phyloP scores from a whole-genome alignment of 1,140 invertebrate species.

The Calosoma granatense region DNA sequence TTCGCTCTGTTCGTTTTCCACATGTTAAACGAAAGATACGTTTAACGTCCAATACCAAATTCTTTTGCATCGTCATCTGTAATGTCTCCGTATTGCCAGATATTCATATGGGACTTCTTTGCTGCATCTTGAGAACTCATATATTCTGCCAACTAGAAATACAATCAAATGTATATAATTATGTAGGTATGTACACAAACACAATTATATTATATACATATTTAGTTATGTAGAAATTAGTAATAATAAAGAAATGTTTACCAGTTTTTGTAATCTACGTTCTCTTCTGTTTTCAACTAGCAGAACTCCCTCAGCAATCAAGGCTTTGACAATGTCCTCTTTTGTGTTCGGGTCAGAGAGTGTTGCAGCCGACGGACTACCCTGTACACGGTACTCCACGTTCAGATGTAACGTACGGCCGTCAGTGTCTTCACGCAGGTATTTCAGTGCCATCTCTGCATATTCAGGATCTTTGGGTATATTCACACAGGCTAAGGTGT shows the following conservation, averaged over 20 bases:
- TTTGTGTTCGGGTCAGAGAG: slow-evolving; percentile 55
- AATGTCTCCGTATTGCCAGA: slow-evolving; percentile 96
- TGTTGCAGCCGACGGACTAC: slow-evolving; percentile 56
- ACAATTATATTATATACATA: no score
- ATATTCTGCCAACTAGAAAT: slow-evolving; percentile 65
- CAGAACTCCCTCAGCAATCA: slow-evolving; percentile 79
- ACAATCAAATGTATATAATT: slow-evolving; percentile 19
- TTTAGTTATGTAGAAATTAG: no score
- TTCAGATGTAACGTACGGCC: slow-evolving; percentile 60
- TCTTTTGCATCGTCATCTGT: slow-evolving; percentile 91
- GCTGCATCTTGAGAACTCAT: slow-evolving; percentile 74
- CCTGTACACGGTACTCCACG: slow-evolving; percentile 54
- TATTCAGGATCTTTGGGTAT: slow-evolving; percentile 81
- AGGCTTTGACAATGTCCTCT: slow-evolving; percentile 70
- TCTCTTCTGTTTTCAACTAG: slow-evolving; percentile 73
- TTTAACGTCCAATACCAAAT: slow-evolving; percentile 46
- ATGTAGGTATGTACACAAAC: no score
- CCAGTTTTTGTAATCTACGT: slow-evolving; percentile 67
- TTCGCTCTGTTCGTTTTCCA: slow-evolving; percentile 6
- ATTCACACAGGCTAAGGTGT: slow-evolving; percentile 68
- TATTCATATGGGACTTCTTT: slow-evolving; percentile 69
- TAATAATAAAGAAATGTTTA: no score
- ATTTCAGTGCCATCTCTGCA: slow-evolving; percentile 59
- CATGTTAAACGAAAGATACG: not conserved
- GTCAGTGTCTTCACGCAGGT: slow-evolving; percentile 54